Percentiles rank a stretch among this genome's conserved stretches.
These are phyloP conservation scores for Cryptocephalus moraei DNA, from an alignment of 2,888 invertebrate species.

Conservation along the genomic window DNA sequence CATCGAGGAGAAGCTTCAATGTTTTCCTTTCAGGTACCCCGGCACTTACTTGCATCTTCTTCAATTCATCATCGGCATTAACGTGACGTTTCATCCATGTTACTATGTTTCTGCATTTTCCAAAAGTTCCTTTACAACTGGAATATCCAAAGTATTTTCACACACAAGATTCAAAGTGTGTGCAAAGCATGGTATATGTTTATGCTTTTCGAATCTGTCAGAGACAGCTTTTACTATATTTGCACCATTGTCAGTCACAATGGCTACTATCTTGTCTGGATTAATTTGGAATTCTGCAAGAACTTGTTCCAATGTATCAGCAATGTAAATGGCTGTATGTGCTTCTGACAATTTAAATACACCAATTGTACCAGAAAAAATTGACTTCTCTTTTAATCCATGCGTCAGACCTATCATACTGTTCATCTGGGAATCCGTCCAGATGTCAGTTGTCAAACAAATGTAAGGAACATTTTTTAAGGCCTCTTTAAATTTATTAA, in stretches of 20 bases:
- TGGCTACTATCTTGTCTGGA: constrained; percentile 6
- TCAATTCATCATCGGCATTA: too few relatives aligned
- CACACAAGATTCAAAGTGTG: constrained; percentile 10
- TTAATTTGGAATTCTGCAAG: background rate
- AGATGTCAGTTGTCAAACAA: constrained; percentile 14
- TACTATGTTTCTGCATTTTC: too few relatives aligned
- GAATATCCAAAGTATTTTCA: constrained; percentile 1
- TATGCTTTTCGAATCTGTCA: constrained; percentile 9
- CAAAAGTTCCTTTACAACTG: too few relatives aligned
- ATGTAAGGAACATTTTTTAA: too few relatives aligned
- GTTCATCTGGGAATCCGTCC: constrained; percentile 12
- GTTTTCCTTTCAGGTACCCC: too few relatives aligned
- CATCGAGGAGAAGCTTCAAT: too few relatives aligned
- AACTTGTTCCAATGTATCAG: background rate
- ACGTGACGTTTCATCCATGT: too few relatives aligned
- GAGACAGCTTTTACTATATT: constrained; percentile 13
- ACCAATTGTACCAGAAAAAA: constrained; percentile 6
- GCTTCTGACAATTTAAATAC: constrained; percentile 4
- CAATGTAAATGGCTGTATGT: constrained; percentile 5
- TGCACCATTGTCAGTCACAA: constrained; percentile 14
- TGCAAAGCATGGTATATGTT: constrained; percentile 16
- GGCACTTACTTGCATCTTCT: too few relatives aligned
- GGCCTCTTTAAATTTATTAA: too few relatives aligned
- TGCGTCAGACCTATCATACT: constrained; percentile 13
- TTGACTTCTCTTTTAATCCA: constrained; percentile 3